Evolutionary conservation across 2,888 invertebrate species (phyloP), one percentile per base, ranked within the genome.

Genomic region (Piscicola geometra): DNA sequence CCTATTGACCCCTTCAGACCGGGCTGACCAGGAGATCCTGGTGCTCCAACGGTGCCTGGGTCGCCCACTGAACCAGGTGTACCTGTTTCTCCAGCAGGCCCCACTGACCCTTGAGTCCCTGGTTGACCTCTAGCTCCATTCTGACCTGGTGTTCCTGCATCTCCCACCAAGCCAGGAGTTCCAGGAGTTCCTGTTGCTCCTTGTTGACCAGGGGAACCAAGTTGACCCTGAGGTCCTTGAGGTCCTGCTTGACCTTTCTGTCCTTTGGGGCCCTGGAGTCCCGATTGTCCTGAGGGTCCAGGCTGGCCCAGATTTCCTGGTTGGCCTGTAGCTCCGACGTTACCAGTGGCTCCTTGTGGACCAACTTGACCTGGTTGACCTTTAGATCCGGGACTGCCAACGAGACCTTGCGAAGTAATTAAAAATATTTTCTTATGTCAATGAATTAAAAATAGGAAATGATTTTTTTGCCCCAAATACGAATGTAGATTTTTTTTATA

Each of bases 61-160:
- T 28, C 25, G 75, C 78, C 0, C 87, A 86, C n/a, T 87, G 86
- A 0, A 90, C 90, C 81, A 28, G 30, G 33, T 50, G 15, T 56
- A 35, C 79, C 69, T 25, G 60, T 71, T 21, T 56, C 60, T 56
- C 60, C 60, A 56, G 60, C 12, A 15, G 36, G n/a, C 12, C 72
- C 72, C 5, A 33, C 28, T 2, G 41, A 18, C 28, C 72, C 72
- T 2, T 50, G 36, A 50, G 33, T n/a, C 9, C 72, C 72, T n/a
- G 67, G 35, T 21, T 70, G 70, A 3, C 70, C 70, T 41, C 18
- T 47, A 15, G 70, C 41, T 25, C 70, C 70, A 18, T 28, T 47
- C 2, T 15, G 35, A 41, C 70, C 70, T 41, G 3, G 30, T 15
- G 47, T 12, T 21, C 70, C 70, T 28, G 3, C 9, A 21, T 70